A percentile compares a stretch with the other conserved stretches of the same genome.
Evolutionary conservation across 2,888 invertebrate species (phyloP).

Genomic region (Zaprionus bogoriensis): DNA sequence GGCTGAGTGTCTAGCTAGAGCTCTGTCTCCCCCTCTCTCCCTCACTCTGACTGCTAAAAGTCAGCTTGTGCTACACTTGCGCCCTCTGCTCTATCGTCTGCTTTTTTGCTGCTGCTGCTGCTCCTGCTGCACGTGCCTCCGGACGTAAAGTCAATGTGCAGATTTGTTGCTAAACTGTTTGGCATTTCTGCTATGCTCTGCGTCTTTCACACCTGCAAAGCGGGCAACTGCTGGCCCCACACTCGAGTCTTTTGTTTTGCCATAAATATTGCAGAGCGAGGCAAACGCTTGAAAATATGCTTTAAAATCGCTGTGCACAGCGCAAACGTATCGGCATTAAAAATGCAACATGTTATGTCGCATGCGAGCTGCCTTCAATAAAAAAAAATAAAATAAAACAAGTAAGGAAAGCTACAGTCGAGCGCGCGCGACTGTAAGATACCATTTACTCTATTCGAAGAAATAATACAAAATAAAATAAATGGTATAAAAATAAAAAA

Average conservation of each 20-base stretch:
- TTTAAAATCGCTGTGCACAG: slow-evolving; percentile 72
- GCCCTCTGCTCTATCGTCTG: background rate
- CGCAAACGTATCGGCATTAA: slow-evolving; percentile 67
- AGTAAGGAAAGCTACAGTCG: no score
- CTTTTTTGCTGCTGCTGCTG: background rate
- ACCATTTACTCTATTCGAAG: no score
- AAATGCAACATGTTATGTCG: slow-evolving; percentile 77
- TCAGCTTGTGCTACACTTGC: background rate
- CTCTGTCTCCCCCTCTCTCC: background rate
- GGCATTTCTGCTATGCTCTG: slow-evolving; percentile 45
- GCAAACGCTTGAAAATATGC: slow-evolving; percentile 53
- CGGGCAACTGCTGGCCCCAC: background rate
- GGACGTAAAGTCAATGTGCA: slow-evolving; percentile 36
- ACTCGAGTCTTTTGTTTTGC: slow-evolving; percentile 36
- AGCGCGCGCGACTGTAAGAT: no score
- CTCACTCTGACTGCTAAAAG: slow-evolving; percentile 4
- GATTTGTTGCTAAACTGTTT: slow-evolving; percentile 57
- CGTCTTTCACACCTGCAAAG: slow-evolving; percentile 41
- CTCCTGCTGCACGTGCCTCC: slow-evolving; percentile 13
- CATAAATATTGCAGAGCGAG: slow-evolving; percentile 38
- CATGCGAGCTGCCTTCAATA: slow-evolving; percentile 46
- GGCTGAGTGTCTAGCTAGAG: slow-evolving; percentile 6
- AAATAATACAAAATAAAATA: no score
- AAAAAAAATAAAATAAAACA: no score
- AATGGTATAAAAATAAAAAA: no score